Evolutionary conservation across 2,888 invertebrate species (phyloP), one percentile per base, ranked within the genome.

Genomic region (Ceraclea dissimilis): DNA sequence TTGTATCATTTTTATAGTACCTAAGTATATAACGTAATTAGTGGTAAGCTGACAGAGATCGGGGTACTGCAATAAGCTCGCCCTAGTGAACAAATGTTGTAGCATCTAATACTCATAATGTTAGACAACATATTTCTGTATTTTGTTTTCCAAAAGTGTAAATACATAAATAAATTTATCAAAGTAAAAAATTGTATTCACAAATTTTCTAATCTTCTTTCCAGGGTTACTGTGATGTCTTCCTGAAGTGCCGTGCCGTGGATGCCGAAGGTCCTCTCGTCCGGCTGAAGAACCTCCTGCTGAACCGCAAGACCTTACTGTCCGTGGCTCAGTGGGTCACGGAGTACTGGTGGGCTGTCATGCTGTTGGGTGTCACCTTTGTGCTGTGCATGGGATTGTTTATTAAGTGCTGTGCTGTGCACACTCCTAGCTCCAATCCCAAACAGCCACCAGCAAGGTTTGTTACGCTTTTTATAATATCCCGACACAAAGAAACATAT

Each of bases 381-480:
- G 85, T 98, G 54, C 87, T 97, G 65, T 85, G 95, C 67, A 97
- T 99, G 97, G 97, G 94, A 54, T 79, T 94, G 57, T 99, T 99
- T 73, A 97, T 99, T 68, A 98, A 99, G 73, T 96, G 98, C 72
- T 99, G 98, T 73, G 99, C 99, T 26, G 99, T 99, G 52, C 98
- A 99, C 75, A 99, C 99, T 54, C 99, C 99, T 21, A 95, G 95
- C 57, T 95, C 93, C 61, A 99, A 99, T 80, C 99, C 99, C 5
- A 96, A 96, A 72, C 91, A 95, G 66, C 88, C 94, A 54, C 94
- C 97, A 0, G 96, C 97, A 10, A 84, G 95, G 77, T 39, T n/a
- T 16, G 5, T 4, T 39, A 13, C 5, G n/a, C 13, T 39, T 13
- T 39, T 13, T 39, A n/a, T 16, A 8, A 8, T 39, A 5, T n/a